Evolutionary conservation across 1,140 invertebrate genomes (phyloP).

Genomic region (Brachionus sp.): DNA sequence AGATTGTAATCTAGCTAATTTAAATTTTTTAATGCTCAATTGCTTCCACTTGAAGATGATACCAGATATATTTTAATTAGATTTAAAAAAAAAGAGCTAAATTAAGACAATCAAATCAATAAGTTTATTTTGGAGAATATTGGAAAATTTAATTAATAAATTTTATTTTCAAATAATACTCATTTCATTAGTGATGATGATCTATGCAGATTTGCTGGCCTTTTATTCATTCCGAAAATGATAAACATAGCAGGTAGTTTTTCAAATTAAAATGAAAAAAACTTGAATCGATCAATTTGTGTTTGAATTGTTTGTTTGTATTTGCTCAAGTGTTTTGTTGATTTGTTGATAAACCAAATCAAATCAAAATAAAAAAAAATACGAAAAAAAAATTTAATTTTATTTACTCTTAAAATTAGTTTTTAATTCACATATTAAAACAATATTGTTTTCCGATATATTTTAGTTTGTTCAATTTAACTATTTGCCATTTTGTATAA

Average conservation of each 20-base stretch:
- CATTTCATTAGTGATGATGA: too few species aligned
- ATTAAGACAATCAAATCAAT: too few species aligned
- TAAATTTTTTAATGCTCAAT: neutral
- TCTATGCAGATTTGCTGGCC: too few species aligned
- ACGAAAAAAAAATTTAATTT: slow-evolving; percentile 7
- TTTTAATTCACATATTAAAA: slow-evolving; percentile 44
- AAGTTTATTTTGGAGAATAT: too few species aligned
- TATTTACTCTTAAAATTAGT: slow-evolving; percentile 38
- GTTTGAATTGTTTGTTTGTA: slow-evolving; percentile 25
- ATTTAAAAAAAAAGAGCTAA: neutral
- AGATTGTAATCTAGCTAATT: neutral
- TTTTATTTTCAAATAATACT: neutral
- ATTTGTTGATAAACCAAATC: slow-evolving; percentile 35
- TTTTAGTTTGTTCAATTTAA: neutral
- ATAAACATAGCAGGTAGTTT: slow-evolving; percentile 15
- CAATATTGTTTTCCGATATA: slow-evolving; percentile 38
- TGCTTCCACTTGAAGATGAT: neutral
- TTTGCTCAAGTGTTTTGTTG: slow-evolving; percentile 42
- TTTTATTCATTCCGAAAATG: neutral
- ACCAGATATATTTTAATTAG: neutral
- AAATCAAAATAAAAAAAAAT: neutral
- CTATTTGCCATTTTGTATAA: neutral
- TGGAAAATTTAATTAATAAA: neutral
- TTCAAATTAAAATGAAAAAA: neutral
- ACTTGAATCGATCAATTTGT: neutral